Percentiles rank a stretch among this genome's conserved stretches.
These are phyloP conservation scores for Lutjanus erythropterus DNA, from an alignment of 2,113 vertebrate genomes.

Conservation along the genomic window DNA sequence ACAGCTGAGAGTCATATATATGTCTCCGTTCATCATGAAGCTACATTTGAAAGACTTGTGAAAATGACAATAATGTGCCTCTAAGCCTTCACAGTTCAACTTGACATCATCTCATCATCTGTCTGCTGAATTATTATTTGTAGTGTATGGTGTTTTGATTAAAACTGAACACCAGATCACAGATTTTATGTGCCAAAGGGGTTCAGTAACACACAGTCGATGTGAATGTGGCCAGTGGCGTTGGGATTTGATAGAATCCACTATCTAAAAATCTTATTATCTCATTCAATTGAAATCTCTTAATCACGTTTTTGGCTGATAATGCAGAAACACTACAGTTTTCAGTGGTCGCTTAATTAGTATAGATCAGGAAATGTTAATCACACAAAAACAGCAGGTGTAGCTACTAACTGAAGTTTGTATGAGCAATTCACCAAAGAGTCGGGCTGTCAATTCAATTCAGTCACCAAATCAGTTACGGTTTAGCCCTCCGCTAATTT, in stretches of 20 bases:
- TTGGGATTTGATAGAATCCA: neutral
- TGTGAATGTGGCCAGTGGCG: neutral
- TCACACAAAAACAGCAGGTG: neutral
- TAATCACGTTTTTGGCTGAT: neutral
- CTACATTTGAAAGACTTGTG: conserved; percentile 14
- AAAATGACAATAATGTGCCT: conserved; percentile 8
- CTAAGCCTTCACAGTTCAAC: neutral
- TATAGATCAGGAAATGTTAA: neutral
- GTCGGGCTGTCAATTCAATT: too few species aligned
- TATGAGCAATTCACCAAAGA: too few species aligned
- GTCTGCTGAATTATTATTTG: conserved; percentile 3
- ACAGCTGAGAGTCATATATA: neutral
- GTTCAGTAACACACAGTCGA: neutral
- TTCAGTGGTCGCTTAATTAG: neutral
- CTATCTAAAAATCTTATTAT: neutral
- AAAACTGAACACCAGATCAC: neutral
- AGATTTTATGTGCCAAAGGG: neutral
- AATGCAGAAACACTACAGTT: neutral
- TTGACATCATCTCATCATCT: neutral
- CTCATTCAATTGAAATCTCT: neutral
- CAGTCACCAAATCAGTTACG: too few species aligned
- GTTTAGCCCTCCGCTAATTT: too few species aligned
- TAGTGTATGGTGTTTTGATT: neutral
- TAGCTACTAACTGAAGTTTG: too few species aligned
- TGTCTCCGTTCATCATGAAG: neutral